Percentiles rank a stretch among this genome's conserved stretches.
Conservation (phyloP, 2,888 invertebrate genomes). For the Apamea crenata region DNA sequence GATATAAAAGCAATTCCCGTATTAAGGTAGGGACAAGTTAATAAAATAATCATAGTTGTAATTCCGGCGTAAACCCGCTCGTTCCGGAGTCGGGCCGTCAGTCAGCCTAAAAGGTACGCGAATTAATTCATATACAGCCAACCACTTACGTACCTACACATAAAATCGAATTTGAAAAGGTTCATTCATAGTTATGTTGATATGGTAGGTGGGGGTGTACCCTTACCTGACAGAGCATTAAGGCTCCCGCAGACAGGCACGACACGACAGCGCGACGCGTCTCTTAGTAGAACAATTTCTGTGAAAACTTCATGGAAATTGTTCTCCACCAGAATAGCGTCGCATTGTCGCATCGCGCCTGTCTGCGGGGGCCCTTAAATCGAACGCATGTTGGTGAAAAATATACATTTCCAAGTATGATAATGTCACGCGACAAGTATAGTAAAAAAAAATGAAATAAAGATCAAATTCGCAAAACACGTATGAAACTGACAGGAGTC, state of each 20-base stretch:
- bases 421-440: too few species aligned
- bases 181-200: slow-evolving; percentile 50
- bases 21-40: slow-evolving; percentile 46
- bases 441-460: too few species aligned
- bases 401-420: slow-evolving; percentile 1
- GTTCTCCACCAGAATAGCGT: background rate
- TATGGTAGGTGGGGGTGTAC: slow-evolving; percentile 18
- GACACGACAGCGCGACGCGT: background rate
- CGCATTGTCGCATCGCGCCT: background rate
- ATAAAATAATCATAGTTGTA: slow-evolving; percentile 58
- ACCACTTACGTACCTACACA: slow-evolving; percentile 31
- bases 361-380: background rate
- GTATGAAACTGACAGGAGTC: too few species aligned
- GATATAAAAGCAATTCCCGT: slow-evolving; percentile 43
- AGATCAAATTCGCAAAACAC: too few species aligned
- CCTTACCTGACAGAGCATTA: slow-evolving; percentile 19
- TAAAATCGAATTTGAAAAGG: slow-evolving; percentile 62
- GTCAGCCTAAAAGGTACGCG: slow-evolving; percentile 64
- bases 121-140: slow-evolving; percentile 64
- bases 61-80: slow-evolving; percentile 40
- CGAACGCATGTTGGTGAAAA: slow-evolving; percentile 6
- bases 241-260: background rate
- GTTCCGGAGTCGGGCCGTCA: slow-evolving; percentile 49
- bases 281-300: background rate
- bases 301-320: background rate